These are phyloP conservation scores for Epiblema foenella DNA, from an alignment of 2,888 invertebrate genomes.

Conservation along the genomic window DNA sequence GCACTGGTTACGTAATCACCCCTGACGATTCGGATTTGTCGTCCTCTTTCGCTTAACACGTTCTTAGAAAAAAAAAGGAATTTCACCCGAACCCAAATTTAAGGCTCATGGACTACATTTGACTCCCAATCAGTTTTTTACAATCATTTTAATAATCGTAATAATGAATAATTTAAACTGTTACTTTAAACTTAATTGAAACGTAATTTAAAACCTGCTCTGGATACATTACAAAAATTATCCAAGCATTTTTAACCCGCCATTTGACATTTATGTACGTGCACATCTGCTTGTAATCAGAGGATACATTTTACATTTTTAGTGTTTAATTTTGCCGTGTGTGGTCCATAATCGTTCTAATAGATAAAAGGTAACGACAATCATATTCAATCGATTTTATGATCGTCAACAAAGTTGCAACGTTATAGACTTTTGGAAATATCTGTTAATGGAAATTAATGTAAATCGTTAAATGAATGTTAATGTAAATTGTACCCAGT, in stretches of 20 bases:
- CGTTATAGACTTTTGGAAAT: not conserved
- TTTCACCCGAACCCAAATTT: no score
- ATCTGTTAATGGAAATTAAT: not conserved
- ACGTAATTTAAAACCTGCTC: constrained; percentile 30
- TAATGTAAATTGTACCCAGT: not conserved
- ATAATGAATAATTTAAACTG: constrained; percentile 15
- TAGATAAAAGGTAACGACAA: constrained; percentile 3
- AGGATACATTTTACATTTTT: constrained; percentile 53
- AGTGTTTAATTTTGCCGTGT: constrained; percentile 49
- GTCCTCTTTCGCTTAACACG: no score
- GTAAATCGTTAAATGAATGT: not conserved
- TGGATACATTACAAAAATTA: constrained; percentile 51
- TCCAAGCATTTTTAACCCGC: constrained; percentile 49
- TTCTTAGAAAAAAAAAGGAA: no score
- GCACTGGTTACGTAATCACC: no score
- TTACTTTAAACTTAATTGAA: constrained; percentile 27
- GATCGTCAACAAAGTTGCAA: not conserved
- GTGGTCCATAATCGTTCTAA: constrained; percentile 54
- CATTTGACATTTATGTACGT: constrained; percentile 60
- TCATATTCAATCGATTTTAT: constrained; percentile 14
- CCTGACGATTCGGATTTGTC: no score
- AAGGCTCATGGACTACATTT: not conserved
- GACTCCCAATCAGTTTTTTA: no score
- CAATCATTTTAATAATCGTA: not conserved
- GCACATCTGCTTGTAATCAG: constrained; percentile 59